Evolutionary conservation across 2,888 invertebrate genomes (phyloP).

Genomic region (Mesorhabditis spiculigera): DNA sequence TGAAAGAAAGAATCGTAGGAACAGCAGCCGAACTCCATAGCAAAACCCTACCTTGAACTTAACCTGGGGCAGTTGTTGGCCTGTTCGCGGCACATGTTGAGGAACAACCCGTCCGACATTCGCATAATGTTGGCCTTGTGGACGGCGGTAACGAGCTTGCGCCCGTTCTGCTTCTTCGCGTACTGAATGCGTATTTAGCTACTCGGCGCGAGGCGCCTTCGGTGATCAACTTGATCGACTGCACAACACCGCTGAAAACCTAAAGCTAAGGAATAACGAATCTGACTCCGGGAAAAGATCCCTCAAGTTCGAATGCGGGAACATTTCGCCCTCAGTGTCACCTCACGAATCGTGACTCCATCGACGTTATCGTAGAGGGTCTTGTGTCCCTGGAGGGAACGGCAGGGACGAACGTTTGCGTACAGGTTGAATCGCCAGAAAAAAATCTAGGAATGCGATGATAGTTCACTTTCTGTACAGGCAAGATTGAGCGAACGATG

Average conservation of each 20-base stretch:
- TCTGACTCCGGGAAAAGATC: constrained; percentile 29
- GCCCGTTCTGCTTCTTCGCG: constrained; percentile 83
- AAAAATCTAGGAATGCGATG: constrained; percentile 9
- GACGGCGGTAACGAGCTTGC: constrained; percentile 83
- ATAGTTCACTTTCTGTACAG: constrained; percentile 74
- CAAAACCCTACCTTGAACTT: constrained; percentile 71
- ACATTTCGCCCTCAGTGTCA: constrained; percentile 99
- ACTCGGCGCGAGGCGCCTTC: constrained; percentile 91
- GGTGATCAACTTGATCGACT: constrained; percentile 98
- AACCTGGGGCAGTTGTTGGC: constrained; percentile 85
- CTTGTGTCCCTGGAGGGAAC: constrained; percentile 88
- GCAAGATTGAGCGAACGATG: constrained; percentile 96
- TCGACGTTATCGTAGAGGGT: constrained; percentile 97
- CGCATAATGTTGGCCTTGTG: constrained; percentile 79
- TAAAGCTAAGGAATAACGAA: constrained; percentile 38
- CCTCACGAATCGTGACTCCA: constrained; percentile 96
- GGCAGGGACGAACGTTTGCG: constrained; percentile 57
- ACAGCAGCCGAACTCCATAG: not conserved
- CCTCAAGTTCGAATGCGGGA: constrained; percentile 99
- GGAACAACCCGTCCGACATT: constrained; percentile 97
- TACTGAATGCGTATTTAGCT: constrained; percentile 96
- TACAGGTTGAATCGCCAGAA: constrained; percentile 57
- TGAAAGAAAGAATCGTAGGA: not conserved
- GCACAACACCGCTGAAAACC: constrained; percentile 94
- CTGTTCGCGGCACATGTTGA: constrained; percentile 89